phyloP scores from a whole-genome alignment of 2,888 invertebrate genomes.

The Stenchaetothrips biformis region DNA sequence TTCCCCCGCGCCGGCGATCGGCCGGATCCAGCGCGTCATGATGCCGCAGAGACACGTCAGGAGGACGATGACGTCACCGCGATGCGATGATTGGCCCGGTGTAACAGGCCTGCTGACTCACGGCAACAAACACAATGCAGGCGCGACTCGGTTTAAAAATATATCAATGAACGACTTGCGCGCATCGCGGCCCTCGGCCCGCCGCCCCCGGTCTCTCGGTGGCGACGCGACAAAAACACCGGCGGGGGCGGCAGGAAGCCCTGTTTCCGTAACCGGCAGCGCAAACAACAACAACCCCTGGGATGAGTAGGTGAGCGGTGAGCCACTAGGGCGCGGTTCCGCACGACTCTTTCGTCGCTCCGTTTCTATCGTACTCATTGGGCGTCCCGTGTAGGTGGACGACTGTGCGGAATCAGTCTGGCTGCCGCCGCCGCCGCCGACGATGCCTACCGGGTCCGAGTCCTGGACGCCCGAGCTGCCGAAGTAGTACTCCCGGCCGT shows the following conservation, averaged over 20 bases:
- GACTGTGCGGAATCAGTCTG: too few relatives aligned
- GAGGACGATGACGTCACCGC: background rate
- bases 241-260: background rate
- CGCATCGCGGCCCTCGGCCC: background rate
- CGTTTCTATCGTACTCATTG: too few relatives aligned
- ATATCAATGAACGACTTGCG: too few relatives aligned
- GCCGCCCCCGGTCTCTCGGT: background rate
- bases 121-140: too few relatives aligned
- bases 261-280: background rate
- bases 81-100: too few relatives aligned
- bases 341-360: too few relatives aligned
- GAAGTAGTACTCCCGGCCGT: conserved; percentile 82
- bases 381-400: too few relatives aligned
- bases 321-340: too few relatives aligned
- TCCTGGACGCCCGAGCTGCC: conserved; percentile 74
- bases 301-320: too few relatives aligned
- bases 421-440: background rate
- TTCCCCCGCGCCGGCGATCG: background rate
- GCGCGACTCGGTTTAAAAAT: too few relatives aligned
- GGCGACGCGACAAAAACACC: background rate
- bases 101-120: too few relatives aligned
- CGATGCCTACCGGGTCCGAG: conserved; percentile 69
- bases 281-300: background rate
- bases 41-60: background rate
- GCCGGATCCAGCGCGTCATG: background rate